Evolutionary conservation across 1,140 invertebrate species (phyloP), one percentile per base, ranked within the genome.

Genomic region (Mesaphorura yosii): DNA sequence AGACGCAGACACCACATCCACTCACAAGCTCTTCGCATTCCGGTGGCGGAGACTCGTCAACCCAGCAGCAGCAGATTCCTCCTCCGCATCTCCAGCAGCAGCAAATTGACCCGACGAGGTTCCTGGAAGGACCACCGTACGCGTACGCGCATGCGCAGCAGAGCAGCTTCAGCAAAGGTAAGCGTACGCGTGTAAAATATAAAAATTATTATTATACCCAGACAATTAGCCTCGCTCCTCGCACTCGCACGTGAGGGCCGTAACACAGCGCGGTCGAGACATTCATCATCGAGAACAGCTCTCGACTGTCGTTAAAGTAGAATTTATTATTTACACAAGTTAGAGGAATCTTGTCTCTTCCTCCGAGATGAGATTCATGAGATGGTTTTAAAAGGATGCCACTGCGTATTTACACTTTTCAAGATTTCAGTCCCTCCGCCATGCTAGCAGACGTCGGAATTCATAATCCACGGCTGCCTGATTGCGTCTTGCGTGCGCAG

Each of bases 11-110:
- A 22, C 60, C 53, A 45, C 57, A 57, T 51, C 60, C 53, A 27
- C 49, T 62, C 22, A 58, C 60, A 15, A 59, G 51, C 47, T 62
- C 60, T 14, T 59, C 60, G 25, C 57, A 59, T 25, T 62, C 60
- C 5, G 60, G 50, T 7, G 60, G 59, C 42, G 55, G 56, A 10
- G 54, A 54, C 14, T 23, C 59, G 49, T 52, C 58, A 53, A 23
- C 47, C 31, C 42, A 41, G 6, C 31, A 49, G 47, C 47, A 12
- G 4, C 27, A 49, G 28, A 6, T 17, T 29, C n/a, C n/a, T n/a
- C n/a, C n/a, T n/a, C n/a, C n/a, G n/a, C 59, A 57, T 29, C 49
- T 40, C 29, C 44, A 38, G 38, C 50, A 52, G 27, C 53, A 53
- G 26, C 48, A 56, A 15, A 48, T 52, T 20, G 60, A 62, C 40